Conservation (phyloP, 2,888 invertebrate species). For the Cremastinae sp. region DNA sequence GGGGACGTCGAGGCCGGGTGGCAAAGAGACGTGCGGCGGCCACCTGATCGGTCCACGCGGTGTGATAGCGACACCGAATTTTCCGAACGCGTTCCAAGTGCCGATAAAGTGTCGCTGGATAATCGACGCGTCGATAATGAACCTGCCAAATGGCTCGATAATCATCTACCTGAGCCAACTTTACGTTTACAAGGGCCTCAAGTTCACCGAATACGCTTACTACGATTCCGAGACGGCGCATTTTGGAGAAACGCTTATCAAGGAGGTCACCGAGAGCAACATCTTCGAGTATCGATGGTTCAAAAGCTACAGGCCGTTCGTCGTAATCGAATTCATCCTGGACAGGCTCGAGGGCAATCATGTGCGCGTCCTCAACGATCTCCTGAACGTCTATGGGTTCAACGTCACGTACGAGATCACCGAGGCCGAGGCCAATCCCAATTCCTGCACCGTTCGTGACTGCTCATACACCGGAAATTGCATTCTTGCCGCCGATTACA, state of each 20-base stretch:
- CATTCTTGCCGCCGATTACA: constrained; percentile 86
- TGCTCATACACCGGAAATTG: constrained; percentile 95
- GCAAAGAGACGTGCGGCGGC: constrained; percentile 84
- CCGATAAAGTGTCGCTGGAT: constrained; percentile 94
- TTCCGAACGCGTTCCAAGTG: constrained; percentile 90
- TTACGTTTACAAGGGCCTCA: constrained; percentile 90
- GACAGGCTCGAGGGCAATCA: constrained; percentile 90
- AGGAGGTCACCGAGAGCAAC: constrained; percentile 88
- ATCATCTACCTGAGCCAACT: constrained; percentile 94
- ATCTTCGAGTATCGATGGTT: constrained; percentile 83
- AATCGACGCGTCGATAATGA: constrained; percentile 86
- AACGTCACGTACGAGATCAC: constrained; percentile 94
- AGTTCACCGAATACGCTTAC: constrained; percentile 89
- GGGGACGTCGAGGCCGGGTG: constrained; percentile 31
- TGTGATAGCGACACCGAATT: constrained; percentile 90
- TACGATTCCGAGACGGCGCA: constrained; percentile 86
- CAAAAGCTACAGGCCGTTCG: constrained; percentile 86
- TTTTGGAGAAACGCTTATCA: constrained; percentile 85
- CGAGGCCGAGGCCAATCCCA: constrained; percentile 81
- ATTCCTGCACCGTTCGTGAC: constrained; percentile 89
- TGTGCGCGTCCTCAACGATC: constrained; percentile 89
- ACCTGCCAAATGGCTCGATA: constrained; percentile 82
- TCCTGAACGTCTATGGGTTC: constrained; percentile 94
- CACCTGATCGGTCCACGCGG: constrained; percentile 85
- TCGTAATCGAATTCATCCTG: constrained; percentile 90